These are phyloP conservation scores for Trachelipus rathkii DNA, from an alignment of 1,140 invertebrate species.

Conservation along the genomic window DNA sequence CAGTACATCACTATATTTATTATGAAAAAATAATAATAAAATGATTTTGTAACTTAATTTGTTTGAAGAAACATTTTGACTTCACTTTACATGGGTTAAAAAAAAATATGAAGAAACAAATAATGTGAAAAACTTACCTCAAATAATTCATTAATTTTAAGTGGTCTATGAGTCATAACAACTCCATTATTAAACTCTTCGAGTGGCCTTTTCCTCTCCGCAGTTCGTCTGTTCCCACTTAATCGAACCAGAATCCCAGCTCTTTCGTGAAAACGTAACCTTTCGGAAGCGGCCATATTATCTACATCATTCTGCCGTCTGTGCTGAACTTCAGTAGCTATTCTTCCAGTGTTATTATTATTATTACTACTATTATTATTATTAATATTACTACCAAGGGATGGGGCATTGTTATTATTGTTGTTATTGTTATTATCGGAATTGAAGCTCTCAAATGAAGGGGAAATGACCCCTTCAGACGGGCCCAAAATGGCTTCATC, in stretches of 20 bases:
- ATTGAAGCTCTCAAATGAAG: not conserved
- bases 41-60: too few species aligned
- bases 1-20: too few species aligned
- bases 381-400: not conserved
- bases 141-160: conserved; percentile 84
- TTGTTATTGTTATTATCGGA: not conserved
- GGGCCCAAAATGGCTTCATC: conserved; percentile 24
- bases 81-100: too few species aligned
- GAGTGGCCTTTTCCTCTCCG: conserved; percentile 76
- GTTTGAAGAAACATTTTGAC: too few species aligned
- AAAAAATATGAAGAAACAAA: too few species aligned
- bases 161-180: conserved; percentile 81
- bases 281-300: conserved; percentile 47
- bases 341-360: too few species aligned
- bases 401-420: not conserved
- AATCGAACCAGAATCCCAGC: conserved; percentile 84
- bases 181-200: conserved; percentile 94
- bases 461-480: not conserved
- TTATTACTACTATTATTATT: not conserved
- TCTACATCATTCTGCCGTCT: conserved; percentile 17
- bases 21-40: too few species aligned
- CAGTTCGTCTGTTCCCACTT: conserved; percentile 74
- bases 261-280: conserved; percentile 78
- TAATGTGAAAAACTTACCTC: conserved; percentile 60
- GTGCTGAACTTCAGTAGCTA: not conserved